Evolutionary conservation across 2,113 vertebrate species (phyloP).

Genomic region (Hemichromis elongatus): DNA sequence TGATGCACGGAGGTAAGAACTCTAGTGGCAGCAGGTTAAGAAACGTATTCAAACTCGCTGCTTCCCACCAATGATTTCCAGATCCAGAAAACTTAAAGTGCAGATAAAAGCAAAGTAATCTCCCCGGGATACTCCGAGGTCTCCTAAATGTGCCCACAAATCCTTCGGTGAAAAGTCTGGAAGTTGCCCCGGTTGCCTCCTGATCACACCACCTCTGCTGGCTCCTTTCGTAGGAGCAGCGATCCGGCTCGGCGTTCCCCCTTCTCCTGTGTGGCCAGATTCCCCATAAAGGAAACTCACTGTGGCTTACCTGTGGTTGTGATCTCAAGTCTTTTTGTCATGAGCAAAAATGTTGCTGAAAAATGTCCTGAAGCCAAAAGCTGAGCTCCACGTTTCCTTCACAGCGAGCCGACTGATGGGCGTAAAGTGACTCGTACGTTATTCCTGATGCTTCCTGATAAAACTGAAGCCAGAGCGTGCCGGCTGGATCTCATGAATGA

Average conservation of each 20-base stretch:
- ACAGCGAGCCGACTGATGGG: not conserved
- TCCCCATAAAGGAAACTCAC: not conserved
- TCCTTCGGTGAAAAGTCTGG: not conserved
- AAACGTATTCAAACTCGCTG: not conserved
- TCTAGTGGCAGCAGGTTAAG: not conserved
- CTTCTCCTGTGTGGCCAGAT: not conserved
- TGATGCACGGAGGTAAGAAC: accelerated
- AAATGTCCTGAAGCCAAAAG: not conserved
- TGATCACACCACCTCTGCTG: not conserved
- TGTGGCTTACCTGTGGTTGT: accelerated
- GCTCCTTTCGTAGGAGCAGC: not conserved
- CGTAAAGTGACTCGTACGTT: not conserved
- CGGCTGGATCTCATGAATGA: not conserved
- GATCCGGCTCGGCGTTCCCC: not conserved
- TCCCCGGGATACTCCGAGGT: not conserved
- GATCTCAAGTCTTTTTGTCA: not conserved
- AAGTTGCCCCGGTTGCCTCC: not conserved
- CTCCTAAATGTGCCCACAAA: not conserved
- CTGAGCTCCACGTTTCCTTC: not conserved
- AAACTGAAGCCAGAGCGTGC: not conserved
- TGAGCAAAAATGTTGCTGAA: not conserved
- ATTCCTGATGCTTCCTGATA: not conserved
- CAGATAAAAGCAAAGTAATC: not conserved
- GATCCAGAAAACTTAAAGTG: not conserved
- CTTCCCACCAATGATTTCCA: not conserved